Conservation (phyloP, 2,113 vertebrate species). For the Phalacrocorax aristotelis region DNA sequence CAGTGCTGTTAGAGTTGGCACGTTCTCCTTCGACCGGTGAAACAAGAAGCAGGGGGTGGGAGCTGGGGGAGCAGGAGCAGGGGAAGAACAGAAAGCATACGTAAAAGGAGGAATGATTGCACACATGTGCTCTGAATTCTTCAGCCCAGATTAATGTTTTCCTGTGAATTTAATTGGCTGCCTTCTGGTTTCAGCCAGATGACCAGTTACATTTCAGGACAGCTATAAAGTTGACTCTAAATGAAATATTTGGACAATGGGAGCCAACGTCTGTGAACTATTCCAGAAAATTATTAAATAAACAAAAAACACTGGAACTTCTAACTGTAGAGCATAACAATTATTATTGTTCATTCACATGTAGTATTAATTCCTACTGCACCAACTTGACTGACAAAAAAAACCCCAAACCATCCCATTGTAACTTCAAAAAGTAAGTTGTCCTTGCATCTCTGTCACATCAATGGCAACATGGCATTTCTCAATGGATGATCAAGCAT, state of each 20-base stretch:
- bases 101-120: slow-evolving; percentile 46
- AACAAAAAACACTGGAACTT: slow-evolving; percentile 45
- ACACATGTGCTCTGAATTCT: slow-evolving; percentile 57
- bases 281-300: slow-evolving; percentile 55
- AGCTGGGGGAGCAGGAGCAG: slow-evolving; percentile 21
- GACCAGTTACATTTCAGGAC: slow-evolving; percentile 45
- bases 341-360: slow-evolving; percentile 12
- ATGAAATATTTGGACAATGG: slow-evolving; percentile 39
- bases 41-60: not conserved
- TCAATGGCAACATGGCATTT: not conserved
- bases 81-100: slow-evolving; percentile 45
- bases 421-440: not conserved
- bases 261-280: slow-evolving; percentile 41
- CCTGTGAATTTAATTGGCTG: slow-evolving; percentile 64
- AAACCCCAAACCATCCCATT: not conserved
- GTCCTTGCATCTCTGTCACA: not conserved
- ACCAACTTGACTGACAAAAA: not conserved
- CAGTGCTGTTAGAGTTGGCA: slow-evolving; percentile 48
- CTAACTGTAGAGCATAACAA: not conserved
- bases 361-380: not conserved
- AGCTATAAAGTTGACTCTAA: slow-evolving; percentile 53
- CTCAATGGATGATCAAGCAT: not conserved
- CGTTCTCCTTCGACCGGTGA: not conserved
- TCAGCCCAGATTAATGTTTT: slow-evolving; percentile 69
- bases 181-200: slow-evolving; percentile 43